Percentiles rank a stretch among this genome's conserved stretches.
These are phyloP conservation scores for Mesoligia furuncula DNA, from an alignment of 2,888 invertebrate species.

Conservation along the genomic window DNA sequence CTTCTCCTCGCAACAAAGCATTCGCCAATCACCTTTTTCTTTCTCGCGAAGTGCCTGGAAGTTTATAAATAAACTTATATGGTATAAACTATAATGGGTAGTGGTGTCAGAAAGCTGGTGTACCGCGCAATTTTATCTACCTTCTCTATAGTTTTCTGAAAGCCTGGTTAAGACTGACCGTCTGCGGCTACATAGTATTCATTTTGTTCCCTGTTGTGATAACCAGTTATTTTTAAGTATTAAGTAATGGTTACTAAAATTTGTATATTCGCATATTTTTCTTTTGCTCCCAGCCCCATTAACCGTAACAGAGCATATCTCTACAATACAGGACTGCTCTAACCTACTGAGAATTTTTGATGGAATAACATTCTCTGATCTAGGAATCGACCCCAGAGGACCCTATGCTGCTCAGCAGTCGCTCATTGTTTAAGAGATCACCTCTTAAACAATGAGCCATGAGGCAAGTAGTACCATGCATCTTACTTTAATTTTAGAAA, in stretches of 20 bases:
- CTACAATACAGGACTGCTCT: neutral
- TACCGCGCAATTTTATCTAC: neutral
- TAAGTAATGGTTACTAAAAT: neutral
- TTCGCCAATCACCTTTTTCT: slow-evolving; percentile 98
- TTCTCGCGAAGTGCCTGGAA: slow-evolving; percentile 95
- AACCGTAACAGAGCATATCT: neutral
- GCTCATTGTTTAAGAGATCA: too few species aligned
- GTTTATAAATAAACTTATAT: neutral
- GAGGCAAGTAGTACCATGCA: neutral
- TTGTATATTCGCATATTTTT: neutral
- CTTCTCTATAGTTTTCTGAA: neutral
- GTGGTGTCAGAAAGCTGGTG: neutral
- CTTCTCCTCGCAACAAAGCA: slow-evolving; percentile 97
- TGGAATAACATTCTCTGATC: neutral
- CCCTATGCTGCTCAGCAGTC: neutral
- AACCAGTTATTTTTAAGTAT: neutral
- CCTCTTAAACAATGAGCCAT: neutral
- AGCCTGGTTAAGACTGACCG: neutral
- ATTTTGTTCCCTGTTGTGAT: neutral
- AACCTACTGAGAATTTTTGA: neutral
- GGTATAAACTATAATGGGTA: too few species aligned
- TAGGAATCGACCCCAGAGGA: neutral
- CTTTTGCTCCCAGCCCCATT: neutral
- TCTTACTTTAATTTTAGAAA: neutral
- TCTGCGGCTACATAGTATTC: neutral